phyloP scores from a whole-genome alignment of 1,140 invertebrate genomes.

The Philotrypesis tridentata region DNA sequence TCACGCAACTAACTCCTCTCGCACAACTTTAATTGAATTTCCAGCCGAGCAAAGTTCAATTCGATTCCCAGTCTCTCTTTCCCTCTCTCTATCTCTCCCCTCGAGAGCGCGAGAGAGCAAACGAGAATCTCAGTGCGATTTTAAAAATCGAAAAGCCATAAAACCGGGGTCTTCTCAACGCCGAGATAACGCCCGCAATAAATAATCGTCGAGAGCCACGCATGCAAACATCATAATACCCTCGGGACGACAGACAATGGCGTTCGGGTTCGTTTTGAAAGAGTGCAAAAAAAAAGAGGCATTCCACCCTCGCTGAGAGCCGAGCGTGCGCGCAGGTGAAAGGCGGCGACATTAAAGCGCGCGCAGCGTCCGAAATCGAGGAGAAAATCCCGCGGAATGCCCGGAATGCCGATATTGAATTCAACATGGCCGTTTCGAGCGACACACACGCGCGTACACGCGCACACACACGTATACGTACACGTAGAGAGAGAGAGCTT shows the following conservation, averaged over 20 bases:
- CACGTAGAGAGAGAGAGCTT: background rate
- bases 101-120: background rate
- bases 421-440: conserved; percentile 72
- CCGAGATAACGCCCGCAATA: conserved; percentile 35
- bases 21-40: conserved; percentile 38
- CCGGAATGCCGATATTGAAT: conserved; percentile 73
- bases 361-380: conserved; percentile 61
- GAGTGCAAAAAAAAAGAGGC: background rate
- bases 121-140: conserved; percentile 23
- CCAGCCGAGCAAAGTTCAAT: conserved; percentile 12
- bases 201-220: conserved; percentile 30
- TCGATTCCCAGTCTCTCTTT: background rate
- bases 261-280: background rate
- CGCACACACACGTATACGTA: background rate
- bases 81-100: background rate
- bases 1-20: conserved; percentile 1
- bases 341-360: conserved; percentile 59
- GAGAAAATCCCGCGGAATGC: conserved; percentile 67
- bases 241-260: background rate
- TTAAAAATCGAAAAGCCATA: conserved; percentile 44
- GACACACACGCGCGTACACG: conserved; percentile 48
- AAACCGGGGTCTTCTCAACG: conserved; percentile 8
- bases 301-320: background rate
- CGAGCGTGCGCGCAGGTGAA: conserved; percentile 48
- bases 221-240: conserved; percentile 27